Percentiles rank a stretch among this genome's conserved stretches.
These are phyloP conservation scores for Zalophus californianus DNA, from an alignment of 2,797 vertebrate genomes.

Conservation along the genomic window DNA sequence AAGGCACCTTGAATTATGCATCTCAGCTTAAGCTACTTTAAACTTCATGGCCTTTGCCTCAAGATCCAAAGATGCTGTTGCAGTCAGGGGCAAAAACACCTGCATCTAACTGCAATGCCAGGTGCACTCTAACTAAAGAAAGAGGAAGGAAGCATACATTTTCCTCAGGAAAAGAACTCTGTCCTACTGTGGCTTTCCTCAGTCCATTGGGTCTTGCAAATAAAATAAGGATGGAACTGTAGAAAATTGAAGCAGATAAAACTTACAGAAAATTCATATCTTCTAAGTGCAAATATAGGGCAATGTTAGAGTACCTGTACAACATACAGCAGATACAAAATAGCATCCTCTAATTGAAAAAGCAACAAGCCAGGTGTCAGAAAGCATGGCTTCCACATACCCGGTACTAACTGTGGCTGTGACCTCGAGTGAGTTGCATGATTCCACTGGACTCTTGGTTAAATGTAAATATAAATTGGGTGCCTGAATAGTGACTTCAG, in stretches of 20 bases:
- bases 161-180: not conserved
- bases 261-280: not conserved
- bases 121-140: not conserved
- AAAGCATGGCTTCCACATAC: not conserved
- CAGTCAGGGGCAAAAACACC: not conserved
- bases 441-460: not conserved
- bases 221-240: not conserved
- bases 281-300: not conserved
- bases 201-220: not conserved
- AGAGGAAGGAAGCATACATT: not conserved
- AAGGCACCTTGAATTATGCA: slow-evolving; percentile 63
- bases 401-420: not conserved
- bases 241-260: not conserved
- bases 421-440: not conserved
- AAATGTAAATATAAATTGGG: not conserved
- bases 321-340: not conserved
- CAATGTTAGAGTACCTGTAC: slow-evolving; percentile 36
- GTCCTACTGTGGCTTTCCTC: not conserved
- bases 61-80: slow-evolving; percentile 29
- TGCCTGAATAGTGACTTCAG: not conserved
- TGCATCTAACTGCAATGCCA: not conserved
- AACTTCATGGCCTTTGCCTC: slow-evolving; percentile 57
- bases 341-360: not conserved
- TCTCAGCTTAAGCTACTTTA: slow-evolving; percentile 74
- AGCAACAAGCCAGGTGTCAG: not conserved